Evolutionary conservation across 2,888 invertebrate species (phyloP), one percentile per base, ranked within the genome.

Genomic region (Oxytorus armatus): DNA sequence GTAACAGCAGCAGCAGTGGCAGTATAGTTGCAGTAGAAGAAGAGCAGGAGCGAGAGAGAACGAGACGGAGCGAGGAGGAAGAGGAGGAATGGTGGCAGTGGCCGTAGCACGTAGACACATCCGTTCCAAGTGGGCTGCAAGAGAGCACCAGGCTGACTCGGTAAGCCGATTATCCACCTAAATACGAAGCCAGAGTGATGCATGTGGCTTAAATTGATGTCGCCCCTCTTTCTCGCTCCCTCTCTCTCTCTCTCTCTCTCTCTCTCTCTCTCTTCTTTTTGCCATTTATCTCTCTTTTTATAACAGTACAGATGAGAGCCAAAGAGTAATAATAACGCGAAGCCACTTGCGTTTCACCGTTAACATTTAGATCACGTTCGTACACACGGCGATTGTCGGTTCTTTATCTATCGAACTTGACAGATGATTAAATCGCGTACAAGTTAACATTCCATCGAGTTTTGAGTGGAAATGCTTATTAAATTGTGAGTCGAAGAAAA

Each of bases 111-210:
- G 85, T 84, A 85, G 84, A 85, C 85, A 82, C 84, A 85, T 84
- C 84, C 84, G 84, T 79, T 84, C 83, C 84, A 86, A 88, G 86
- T 85, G 85, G 83, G 84, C 84, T 84, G 86, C 87, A 84, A 86
- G 73, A 51, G 53, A 55, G 79, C 69, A 76, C 77, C 77, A 83
- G 86, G 82, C 88, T 85, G 86, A 82, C 89, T 87, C 87, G 86
- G 86, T 91, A 91, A 91, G 90, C 89, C 89, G 90, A 92, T 91
- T 91, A 91, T 89, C 88, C 89, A 89, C 89, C 91, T 90, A 90
- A 91, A 91, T 91, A 90, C 90, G 91, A 92, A 92, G 91, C 91
- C 91, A 85, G 86, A 88, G 85, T 87, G 88, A 87, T 91, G 91
- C 90, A 87, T 86, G 88, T 89, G 89, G 90, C 90, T 92, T 89